Base-by-base conservation (phyloP, 1,140 invertebrate species). In the Rhyzopertha dominica region DNA sequence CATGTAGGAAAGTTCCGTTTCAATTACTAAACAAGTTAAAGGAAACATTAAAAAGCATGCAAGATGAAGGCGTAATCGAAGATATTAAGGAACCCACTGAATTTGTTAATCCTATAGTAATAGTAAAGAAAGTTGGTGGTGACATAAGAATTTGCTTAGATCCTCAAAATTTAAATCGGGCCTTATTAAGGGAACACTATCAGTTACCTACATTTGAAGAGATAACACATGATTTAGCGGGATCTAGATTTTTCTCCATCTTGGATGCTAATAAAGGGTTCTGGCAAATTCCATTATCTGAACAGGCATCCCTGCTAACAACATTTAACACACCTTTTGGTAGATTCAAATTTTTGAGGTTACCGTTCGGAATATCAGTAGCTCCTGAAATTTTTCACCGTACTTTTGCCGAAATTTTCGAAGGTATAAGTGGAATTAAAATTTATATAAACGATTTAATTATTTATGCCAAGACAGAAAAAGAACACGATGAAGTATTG, bases 101-200 rank as follows among this genome's bases (percentile, higher is more conserved):
- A 24, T 74, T 70, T 67, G 67, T 73, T 1, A 66, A 64, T 46
- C 57, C 56, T 19, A 51, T 69, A 20, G 64, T 68, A 0, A 50
- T 70, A 9, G 62, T 70, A 10, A 46, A 52, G 32, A 74, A 72
- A 62, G 41, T 47, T 18, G 64, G 70, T 49, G 63, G 62, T 28
- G 49, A 63, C 13, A 29, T 73, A 4, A 46, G 71, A 26, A 55
- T 76, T 18, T 74, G 69, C 48, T 40, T 76, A n/a, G 69, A 75
- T 56, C 72, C 72, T 4, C 55, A 47, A 28, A 61, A 70, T 29
- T 50, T 75, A 22, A 75, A 75, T 54, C 65, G 58, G 47, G 53
- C 48, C 10, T 63, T 74, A 8, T 61, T 58, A 41, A 25, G 67
- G 8, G 56, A 59, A 46, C 56, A 62, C 49, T 65, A 62, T 55